Evolutionary conservation across 2,888 invertebrate species (phyloP).

Genomic region (Mycalesis mineus): DNA sequence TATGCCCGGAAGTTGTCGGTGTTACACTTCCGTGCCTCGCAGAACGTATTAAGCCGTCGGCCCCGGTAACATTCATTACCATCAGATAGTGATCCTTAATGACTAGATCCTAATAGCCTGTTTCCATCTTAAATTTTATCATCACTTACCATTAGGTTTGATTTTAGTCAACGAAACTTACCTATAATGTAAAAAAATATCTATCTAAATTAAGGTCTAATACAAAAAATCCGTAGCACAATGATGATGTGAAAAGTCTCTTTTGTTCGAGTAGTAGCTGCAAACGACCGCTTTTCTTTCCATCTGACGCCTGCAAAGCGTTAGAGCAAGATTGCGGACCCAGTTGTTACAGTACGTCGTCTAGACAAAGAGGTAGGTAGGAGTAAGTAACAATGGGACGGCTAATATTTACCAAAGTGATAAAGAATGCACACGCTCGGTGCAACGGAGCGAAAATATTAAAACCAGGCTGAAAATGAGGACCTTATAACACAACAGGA

Average conservation of each 20-base stretch:
- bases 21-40: too few relatives aligned
- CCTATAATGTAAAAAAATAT: too few relatives aligned
- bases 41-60: too few relatives aligned
- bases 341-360: background rate
- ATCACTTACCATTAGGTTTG: too few relatives aligned
- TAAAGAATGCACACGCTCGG: background rate
- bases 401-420: background rate
- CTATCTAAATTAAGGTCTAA: background rate
- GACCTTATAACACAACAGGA: too few relatives aligned
- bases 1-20: too few relatives aligned
- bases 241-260: background rate
- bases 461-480: background rate
- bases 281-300: background rate
- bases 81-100: too few relatives aligned
- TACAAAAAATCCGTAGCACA: background rate
- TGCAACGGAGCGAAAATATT: background rate
- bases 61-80: too few relatives aligned
- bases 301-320: background rate
- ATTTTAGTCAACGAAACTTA: too few relatives aligned
- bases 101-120: too few relatives aligned
- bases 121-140: too few relatives aligned
- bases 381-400: background rate
- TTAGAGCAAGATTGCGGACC: background rate
- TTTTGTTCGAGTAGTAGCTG: background rate
- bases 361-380: background rate